phyloP scores from a whole-genome alignment of 1,140 invertebrate genomes.

The Orchesella cincta region DNA sequence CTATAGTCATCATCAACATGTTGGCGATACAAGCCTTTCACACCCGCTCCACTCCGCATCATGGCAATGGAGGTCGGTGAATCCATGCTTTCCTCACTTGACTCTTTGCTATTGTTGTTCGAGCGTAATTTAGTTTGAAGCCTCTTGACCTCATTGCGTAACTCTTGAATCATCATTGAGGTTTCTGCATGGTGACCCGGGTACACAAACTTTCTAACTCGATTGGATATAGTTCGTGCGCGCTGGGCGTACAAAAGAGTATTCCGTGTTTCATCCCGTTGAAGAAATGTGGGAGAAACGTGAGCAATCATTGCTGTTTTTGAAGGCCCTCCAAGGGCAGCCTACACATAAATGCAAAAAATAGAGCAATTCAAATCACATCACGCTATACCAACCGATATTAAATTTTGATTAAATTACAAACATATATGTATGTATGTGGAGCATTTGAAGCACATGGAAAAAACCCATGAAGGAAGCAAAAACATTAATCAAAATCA shows the following conservation, averaged over 20 bases:
- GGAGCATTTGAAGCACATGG: too few species aligned
- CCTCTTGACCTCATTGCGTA: constrained; percentile 48
- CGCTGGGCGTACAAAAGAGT: constrained; percentile 91
- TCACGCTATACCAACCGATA: not conserved
- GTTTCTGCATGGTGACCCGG: constrained; percentile 39
- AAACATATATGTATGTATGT: too few species aligned
- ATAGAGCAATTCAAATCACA: not conserved
- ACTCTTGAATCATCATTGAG: constrained; percentile 48
- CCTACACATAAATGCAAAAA: constrained; percentile 54
- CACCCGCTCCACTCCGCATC: not conserved
- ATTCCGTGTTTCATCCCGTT: constrained; percentile 87
- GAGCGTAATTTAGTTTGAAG: constrained; percentile 44
- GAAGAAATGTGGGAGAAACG: constrained; percentile 74
- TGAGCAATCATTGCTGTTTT: constrained; percentile 94
- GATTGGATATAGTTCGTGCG: constrained; percentile 80
- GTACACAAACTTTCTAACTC: constrained; percentile 55
- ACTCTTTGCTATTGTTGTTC: not conserved
- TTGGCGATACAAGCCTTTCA: not conserved
- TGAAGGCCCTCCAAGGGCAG: constrained; percentile 88
- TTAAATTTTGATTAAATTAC: too few species aligned
- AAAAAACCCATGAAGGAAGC: too few species aligned
- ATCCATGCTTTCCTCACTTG: not conserved
- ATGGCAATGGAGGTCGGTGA: not conserved
- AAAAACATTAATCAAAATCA: too few species aligned
- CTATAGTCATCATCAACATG: not conserved